Base-by-base conservation (phyloP, 35 echinoderm and acorn worm species). In the Hemicentrotus pulcherrimus region DNA sequence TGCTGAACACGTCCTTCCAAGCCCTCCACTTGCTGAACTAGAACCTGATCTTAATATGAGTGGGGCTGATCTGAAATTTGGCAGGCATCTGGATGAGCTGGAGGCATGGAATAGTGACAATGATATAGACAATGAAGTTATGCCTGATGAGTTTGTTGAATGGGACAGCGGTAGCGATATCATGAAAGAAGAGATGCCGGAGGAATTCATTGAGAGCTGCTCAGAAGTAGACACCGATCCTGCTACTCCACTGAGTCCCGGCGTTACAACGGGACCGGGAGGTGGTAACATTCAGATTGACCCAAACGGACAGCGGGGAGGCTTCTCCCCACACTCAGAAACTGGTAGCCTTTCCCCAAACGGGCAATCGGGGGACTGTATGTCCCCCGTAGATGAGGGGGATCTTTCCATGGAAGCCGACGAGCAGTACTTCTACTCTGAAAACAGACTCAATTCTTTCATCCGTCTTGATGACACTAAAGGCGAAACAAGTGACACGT, bases 81-180 rank as follows among this genome's bases (percentile, higher is more conserved):
- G 97, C 33, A 88, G 97, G 35, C 92, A 93, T 61, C 92, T 99
- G 58, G 97, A 98, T 60, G 94, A 97, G 19, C 71, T 99, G 47
- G 98, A 94, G 33, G 92, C 48, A 5, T 99, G 98, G 98, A 88
- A 99, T 58, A 99, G 98, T 88, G 98, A 99, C 55, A 95, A 99
- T 70, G 95, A 99, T 59, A 99, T 99, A 55, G 52, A 88, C 32
- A 99, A 99, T 31, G 98, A 99, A 88, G 94, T 94, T 33, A 99
- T 99, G 98, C 98, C 98, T 47, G 95, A 97, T 78, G 96, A 99
- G 86, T 97, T 97, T 94, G 96, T 96, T 9, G 96, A 97, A 58
- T 99, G 97, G 95, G 98, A 99, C 94, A 99, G 98, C 86, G 98
- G 97, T 46, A 96, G 94, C 91, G 98, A 99, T 94, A 97, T 99